Base-by-base conservation (phyloP, 1,140 invertebrate species). In the Tetramorium alpestre region DNA sequence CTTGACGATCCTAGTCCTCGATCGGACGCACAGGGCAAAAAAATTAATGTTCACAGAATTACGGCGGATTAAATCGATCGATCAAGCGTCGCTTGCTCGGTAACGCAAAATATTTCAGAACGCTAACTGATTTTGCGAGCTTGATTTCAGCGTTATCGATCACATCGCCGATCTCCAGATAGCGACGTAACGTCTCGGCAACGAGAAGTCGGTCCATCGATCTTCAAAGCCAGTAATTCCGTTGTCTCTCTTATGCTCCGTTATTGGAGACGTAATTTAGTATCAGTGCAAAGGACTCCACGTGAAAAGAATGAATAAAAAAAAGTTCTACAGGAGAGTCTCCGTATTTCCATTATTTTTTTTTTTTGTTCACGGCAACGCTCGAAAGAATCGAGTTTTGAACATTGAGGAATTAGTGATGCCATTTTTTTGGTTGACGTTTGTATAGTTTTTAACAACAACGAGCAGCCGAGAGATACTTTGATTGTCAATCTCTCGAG, bases 121-220 rank as follows among this genome's bases (percentile, higher is more conserved):
- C 38, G 44, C 62, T 65, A 64, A 75, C 82, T 49, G 69, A 54
- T 80, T 81, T 67, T 6, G 41, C 8, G 28, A 60, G 60, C 41
- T 65, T 44, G 80, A 77, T 88, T 77, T 54, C 11, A n/a, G 60
- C n/a, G 54, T 75, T 84, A 75, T 84, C 69, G 38, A 84, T 84
- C 56, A 33, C 8, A 3, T 33, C n/a, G 49, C 11, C 54, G 33
- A 87, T 84, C n/a, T 60, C 8, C 28, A 47, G 67, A 72, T 47
- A 60, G 41, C 54, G 16, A 73, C 22, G 38, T 58, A 44, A 70
- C 67, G 41, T 56, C 22, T 38, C 41, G n/a, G 28, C 25, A 44
- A 13, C 13, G 67, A 58, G 25, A 72, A 38, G 72, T n/a, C 25
- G 5, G 49, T 38, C 54, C n/a, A 81, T 70, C 64, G 4, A 41